Evolutionary conservation across 2,113 vertebrate species (phyloP).

Genomic region (Leptocoma aspasia): DNA sequence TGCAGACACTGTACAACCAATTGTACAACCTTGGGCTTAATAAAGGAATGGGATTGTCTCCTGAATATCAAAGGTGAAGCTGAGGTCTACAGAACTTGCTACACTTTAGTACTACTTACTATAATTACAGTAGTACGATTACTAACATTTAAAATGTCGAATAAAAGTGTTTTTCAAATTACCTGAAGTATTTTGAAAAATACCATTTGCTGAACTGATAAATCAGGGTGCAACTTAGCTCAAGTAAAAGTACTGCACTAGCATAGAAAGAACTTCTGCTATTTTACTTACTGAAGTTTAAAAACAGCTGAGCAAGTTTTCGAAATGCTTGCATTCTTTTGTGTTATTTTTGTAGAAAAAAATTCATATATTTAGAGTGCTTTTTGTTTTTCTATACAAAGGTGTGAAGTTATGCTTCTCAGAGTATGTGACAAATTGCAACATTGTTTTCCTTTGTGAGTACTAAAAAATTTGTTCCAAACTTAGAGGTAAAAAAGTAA

Average conservation of each 20-base stretch:
- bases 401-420: background rate
- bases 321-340: accelerated
- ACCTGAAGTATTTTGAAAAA: background rate
- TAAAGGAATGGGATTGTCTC: background rate
- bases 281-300: background rate
- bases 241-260: background rate
- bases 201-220: background rate
- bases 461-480: background rate
- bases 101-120: background rate
- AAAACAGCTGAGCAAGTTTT: background rate
- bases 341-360: background rate
- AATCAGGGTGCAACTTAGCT: background rate
- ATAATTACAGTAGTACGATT: background rate
- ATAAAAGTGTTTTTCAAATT: background rate
- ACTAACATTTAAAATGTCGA: background rate
- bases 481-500: background rate
- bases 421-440: background rate
- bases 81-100: background rate
- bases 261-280: background rate
- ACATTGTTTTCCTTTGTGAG: background rate
- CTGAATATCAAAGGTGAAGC: background rate
- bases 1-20: background rate
- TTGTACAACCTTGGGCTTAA: background rate
- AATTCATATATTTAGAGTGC: background rate
- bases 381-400: background rate